phyloP scores from a whole-genome alignment of 2,797 vertebrate species.

The Lacerta agilis region DNA sequence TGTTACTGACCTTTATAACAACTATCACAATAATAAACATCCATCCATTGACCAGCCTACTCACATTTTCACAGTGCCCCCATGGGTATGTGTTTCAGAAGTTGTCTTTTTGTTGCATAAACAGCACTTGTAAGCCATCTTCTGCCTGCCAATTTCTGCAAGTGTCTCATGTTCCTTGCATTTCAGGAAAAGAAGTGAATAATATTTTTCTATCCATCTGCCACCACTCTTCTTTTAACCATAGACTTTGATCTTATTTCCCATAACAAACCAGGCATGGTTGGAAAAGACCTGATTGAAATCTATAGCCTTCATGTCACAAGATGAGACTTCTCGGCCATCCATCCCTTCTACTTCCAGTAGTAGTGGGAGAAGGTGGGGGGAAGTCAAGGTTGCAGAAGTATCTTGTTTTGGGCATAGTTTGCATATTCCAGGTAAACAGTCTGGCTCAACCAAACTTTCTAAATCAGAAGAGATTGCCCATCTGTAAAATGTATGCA shows the following conservation, averaged over 20 bases:
- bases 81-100: background rate
- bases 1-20: slow-evolving; percentile 22
- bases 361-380: too few species aligned
- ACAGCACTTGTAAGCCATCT: too few species aligned
- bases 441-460: background rate
- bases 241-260: too few species aligned
- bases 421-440: background rate
- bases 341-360: background rate
- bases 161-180: background rate
- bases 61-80: background rate
- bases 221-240: background rate
- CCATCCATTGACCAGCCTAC: background rate
- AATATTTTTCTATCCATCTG: background rate
- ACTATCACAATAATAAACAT: slow-evolving; percentile 13
- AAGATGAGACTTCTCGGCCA: background rate
- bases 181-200: background rate
- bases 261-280: background rate
- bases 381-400: background rate
- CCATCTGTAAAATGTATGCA: background rate
- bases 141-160: background rate
- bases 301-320: background rate
- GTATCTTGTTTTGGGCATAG: background rate
- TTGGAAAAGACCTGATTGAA: background rate
- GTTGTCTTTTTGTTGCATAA: background rate
- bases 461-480: background rate